phyloP scores from a whole-genome alignment of 2,113 vertebrate genomes.

The Rutilus rutilus region DNA sequence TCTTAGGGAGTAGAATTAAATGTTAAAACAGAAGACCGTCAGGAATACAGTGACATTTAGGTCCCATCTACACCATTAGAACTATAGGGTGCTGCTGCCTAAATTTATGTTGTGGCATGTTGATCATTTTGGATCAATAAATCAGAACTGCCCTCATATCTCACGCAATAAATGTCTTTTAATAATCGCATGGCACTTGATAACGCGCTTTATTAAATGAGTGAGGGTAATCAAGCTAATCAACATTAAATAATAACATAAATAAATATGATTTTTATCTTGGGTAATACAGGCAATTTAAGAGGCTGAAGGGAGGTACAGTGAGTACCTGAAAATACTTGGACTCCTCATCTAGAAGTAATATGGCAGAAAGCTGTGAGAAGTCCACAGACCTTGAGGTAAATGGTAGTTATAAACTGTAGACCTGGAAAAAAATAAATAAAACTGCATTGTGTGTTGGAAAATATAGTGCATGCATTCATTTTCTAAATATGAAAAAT shows the following conservation, averaged over 20 bases:
- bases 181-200: neutral
- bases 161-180: neutral
- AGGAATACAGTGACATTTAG: slow-evolving; percentile 30
- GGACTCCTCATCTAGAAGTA: too few relatives aligned
- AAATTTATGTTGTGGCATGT: slow-evolving; percentile 6
- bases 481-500: neutral
- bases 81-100: too few relatives aligned
- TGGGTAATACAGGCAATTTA: neutral
- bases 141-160: neutral
- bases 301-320: neutral
- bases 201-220: neutral
- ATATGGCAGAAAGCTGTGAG: too few relatives aligned
- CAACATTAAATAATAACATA: neutral
- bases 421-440: neutral
- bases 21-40: slow-evolving; percentile 2
- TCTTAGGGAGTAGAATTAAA: slow-evolving; percentile 10
- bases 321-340: neutral
- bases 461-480: neutral
- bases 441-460: neutral
- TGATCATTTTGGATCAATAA: slow-evolving; percentile 9
- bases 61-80: neutral
- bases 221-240: neutral
- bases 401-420: neutral
- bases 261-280: neutral
- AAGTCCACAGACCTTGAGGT: neutral